These are phyloP conservation scores for Tragelaphus oryx DNA, from an alignment of 2,797 vertebrate species.

Conservation along the genomic window DNA sequence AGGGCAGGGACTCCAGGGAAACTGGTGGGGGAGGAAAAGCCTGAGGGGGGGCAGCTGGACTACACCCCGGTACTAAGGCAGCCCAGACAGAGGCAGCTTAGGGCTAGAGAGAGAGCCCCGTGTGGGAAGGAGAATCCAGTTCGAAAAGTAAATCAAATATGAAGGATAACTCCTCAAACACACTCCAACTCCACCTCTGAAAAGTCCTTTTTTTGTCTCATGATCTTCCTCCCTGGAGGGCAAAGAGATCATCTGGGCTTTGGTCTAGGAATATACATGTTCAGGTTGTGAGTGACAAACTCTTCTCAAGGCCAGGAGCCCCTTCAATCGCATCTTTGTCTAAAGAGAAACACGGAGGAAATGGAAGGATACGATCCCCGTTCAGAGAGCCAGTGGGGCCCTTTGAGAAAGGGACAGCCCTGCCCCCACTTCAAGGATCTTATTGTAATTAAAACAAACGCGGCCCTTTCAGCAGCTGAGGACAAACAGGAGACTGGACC, in stretches of 20 bases:
- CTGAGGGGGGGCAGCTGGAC: neutral
- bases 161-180: neutral
- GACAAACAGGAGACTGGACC: constrained; percentile 81
- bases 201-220: neutral
- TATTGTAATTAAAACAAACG: constrained; percentile 83
- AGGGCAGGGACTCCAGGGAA: neutral
- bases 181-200: neutral
- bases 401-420: constrained; percentile 68
- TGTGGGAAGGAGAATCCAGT: neutral
- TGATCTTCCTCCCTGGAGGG: neutral
- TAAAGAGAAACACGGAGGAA: constrained; percentile 75
- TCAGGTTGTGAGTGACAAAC: constrained; percentile 32
- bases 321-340: constrained; percentile 64
- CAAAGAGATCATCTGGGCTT: neutral
- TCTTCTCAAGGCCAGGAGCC: constrained; percentile 53
- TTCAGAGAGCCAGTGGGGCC: constrained; percentile 70
- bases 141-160: neutral
- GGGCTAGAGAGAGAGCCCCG: neutral
- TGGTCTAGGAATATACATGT: neutral
- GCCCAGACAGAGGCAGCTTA: neutral
- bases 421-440: constrained; percentile 78
- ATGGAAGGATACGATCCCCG: constrained; percentile 40
- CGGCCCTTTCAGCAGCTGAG: constrained; percentile 77
- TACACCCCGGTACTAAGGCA: rapidly evolving
- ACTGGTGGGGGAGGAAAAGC: rapidly evolving